These are phyloP conservation scores for Oreortyx pictus DNA, from an alignment of 2,797 vertebrate species.

Conservation along the genomic window DNA sequence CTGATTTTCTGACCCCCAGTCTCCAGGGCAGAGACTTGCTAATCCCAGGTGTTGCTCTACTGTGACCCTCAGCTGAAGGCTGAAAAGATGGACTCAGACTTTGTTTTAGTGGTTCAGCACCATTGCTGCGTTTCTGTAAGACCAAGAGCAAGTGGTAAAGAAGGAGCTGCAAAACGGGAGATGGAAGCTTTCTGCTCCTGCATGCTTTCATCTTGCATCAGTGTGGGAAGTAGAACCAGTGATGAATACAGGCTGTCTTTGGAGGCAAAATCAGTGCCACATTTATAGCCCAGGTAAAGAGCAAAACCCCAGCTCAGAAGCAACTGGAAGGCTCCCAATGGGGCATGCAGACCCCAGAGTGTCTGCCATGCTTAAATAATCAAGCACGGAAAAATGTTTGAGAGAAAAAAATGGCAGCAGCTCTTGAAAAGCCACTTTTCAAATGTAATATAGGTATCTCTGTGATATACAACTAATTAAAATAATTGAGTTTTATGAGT, in stretches of 20 bases:
- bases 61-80: rapidly evolving
- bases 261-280: background rate
- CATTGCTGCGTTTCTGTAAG: background rate
- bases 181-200: background rate
- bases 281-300: background rate
- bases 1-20: background rate
- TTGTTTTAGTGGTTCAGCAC: background rate
- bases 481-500: constrained; percentile 33
- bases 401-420: constrained; percentile 11
- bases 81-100: background rate
- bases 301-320: background rate
- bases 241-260: background rate
- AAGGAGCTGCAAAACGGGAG: background rate
- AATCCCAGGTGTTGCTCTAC: background rate
- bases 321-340: background rate
- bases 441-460: background rate
- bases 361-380: background rate
- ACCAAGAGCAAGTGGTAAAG: background rate
- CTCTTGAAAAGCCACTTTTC: background rate
- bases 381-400: background rate
- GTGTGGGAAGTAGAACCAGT: rapidly evolving
- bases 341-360: rapidly evolving
- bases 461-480: constrained; percentile 39
- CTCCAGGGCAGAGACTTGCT: background rate
- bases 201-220: background rate